These are phyloP conservation scores for Corapipo altera DNA, from an alignment of 2,113 vertebrate species.

Conservation along the genomic window DNA sequence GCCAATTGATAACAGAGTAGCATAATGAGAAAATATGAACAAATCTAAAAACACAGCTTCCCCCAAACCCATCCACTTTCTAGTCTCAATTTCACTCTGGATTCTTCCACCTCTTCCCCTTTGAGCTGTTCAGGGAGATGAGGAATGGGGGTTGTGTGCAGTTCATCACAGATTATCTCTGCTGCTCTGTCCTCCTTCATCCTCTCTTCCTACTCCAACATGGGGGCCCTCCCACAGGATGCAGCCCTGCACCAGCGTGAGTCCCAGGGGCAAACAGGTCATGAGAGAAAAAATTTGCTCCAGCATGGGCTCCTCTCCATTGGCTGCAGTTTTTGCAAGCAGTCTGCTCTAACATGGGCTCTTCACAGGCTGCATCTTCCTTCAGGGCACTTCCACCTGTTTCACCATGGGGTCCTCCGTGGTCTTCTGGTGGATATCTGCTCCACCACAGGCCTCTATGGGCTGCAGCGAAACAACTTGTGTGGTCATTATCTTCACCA, in stretches of 20 bases:
- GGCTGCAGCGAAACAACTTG: neutral
- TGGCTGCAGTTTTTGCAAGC: neutral
- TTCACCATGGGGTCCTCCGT: neutral
- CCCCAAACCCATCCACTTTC: rapidly evolving
- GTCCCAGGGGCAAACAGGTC: too few species aligned
- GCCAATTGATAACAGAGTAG: neutral
- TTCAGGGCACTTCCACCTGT: neutral
- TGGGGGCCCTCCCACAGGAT: too few species aligned
- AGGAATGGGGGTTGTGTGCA: neutral
- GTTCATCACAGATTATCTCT: neutral
- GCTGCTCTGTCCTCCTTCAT: neutral
- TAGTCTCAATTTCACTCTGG: neutral
- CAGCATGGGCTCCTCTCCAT: neutral
- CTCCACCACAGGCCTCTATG: rapidly evolving
- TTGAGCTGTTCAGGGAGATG: neutral
- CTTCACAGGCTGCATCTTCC: neutral
- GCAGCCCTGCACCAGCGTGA: neutral
- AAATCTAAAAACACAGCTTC: neutral
- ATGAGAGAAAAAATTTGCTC: neutral
- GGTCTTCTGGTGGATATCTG: neutral
- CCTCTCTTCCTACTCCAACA: neutral
- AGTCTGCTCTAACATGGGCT: neutral
- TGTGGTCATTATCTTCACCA: neutral
- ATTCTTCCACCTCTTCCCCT: neutral
- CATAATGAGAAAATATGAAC: neutral